Percentiles rank a stretch among this genome's conserved stretches.
Conservation (phyloP, 2,797 vertebrate species). For the Rhynchonycteris naso region DNA sequence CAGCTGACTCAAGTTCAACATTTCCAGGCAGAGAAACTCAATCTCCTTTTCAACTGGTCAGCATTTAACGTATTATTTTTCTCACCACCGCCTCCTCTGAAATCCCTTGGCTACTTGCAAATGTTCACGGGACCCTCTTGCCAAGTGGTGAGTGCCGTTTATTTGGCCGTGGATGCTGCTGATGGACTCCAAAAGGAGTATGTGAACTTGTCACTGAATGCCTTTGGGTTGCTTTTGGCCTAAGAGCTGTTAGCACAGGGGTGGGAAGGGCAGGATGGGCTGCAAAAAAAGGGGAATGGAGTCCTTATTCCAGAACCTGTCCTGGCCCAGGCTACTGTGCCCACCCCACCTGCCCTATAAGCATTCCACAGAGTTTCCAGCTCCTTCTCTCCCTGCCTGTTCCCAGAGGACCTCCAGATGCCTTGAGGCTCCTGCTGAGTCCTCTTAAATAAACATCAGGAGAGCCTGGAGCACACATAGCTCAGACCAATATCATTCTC, state of each 20-base stretch:
- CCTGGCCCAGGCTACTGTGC: neutral
- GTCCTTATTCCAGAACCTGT: neutral
- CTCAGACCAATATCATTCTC: neutral
- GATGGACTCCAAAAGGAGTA: neutral
- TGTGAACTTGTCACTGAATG: neutral
- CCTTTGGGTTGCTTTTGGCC: neutral
- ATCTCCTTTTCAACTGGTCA: neutral
- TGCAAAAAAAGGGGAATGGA: neutral
- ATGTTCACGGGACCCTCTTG: neutral
- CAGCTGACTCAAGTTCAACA: neutral
- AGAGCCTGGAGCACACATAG: neutral
- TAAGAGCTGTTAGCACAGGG: neutral
- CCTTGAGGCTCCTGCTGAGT: neutral
- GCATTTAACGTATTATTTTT: neutral
- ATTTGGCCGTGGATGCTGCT: neutral
- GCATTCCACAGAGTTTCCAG: neutral
- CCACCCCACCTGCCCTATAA: neutral
- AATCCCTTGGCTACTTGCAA: neutral
- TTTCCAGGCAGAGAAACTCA: conserved; percentile 25
- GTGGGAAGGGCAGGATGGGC: neutral
- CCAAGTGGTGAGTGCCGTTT: neutral
- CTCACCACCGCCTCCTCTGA: neutral
- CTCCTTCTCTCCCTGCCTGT: neutral
- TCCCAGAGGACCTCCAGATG: neutral
- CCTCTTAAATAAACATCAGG: neutral